Base-by-base conservation (phyloP, 2,113 vertebrate species). In the Lycocorax pyrrhopterus region DNA sequence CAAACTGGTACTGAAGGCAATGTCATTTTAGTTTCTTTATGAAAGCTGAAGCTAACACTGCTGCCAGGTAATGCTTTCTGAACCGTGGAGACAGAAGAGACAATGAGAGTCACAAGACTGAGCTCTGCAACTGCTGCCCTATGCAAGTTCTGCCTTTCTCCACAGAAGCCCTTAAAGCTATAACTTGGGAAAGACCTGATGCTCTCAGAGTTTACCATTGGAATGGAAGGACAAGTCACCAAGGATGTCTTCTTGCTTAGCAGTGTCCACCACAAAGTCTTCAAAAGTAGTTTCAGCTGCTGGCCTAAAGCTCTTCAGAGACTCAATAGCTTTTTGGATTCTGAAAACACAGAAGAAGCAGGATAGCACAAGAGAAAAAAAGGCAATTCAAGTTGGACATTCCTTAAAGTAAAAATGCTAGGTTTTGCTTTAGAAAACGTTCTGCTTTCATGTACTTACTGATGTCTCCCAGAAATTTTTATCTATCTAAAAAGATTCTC, bases 271-370 rank as follows among this genome's bases (percentile, higher is more conserved):
- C 47, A 98, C 97, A 96, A 99, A 99, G 81, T 99, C 99, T 90
- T 99, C 98, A 97, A 99, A 99, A 89, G 98, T 98, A 39, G 98
- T 97, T 96, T 98, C 98, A 35, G 99, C 99, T 33, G 99, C 98
- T 16, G 99, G 98, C 64, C 98, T 98, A 95, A 99, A 99, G 52
- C 97, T 99, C 97, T 97, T 99, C 94, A 99, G 96, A 49, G 99
- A 99, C 72, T 99, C 99, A 0, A 99, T 99, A 69, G 99, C 99
- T 96, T 98, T 99, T 78, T 99, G 99, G 95, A 99, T 99, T 98
- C 99, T 99, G 93, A 35, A 96, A 90, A 79, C 32, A 86, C 5
- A 55, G 16, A 67, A 81, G n/a, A n/a, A 49, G 18, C 58, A 3
- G 6, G 17, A 71, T 21, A 29, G 41, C 60, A 78, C 33, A 53